Conservation (phyloP, 1,140 invertebrate genomes). For the Drosophila hydei region DNA sequence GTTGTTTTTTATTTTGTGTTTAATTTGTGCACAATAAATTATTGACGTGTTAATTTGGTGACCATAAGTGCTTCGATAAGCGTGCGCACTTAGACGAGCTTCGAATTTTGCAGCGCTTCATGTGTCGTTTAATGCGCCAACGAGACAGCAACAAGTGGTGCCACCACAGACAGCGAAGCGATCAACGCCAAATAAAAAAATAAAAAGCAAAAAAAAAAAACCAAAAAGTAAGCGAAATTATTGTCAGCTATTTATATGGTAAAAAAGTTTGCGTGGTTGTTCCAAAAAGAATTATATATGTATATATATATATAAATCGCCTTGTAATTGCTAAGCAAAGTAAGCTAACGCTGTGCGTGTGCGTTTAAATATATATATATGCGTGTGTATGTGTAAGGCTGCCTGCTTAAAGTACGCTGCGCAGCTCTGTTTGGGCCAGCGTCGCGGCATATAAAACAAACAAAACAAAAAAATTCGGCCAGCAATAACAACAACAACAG, state of each 20-base stretch:
- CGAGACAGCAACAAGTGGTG: constrained; percentile 51
- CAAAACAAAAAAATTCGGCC: constrained; percentile 37
- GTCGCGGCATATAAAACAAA: constrained; percentile 52
- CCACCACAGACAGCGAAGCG: constrained; percentile 36
- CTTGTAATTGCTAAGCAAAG: constrained; percentile 36
- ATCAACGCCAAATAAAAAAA: constrained; percentile 31
- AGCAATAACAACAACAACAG: constrained; percentile 28
- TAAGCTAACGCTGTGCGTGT: constrained; percentile 18
- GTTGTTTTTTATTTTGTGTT: constrained; percentile 24
- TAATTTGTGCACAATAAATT: constrained; percentile 26
- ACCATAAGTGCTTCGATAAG: constrained; percentile 23
- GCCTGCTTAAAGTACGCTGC: constrained; percentile 42
- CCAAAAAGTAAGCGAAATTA: constrained; percentile 38
- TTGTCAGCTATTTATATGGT: constrained; percentile 6
- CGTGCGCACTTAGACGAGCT: constrained; percentile 10
- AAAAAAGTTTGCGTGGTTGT: constrained; percentile 20
- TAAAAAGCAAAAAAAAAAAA: constrained; percentile 5
- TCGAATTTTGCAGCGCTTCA: constrained; percentile 18
- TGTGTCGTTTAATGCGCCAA: constrained; percentile 46
- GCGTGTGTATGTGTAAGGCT: constrained; percentile 15
- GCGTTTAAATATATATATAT: background rate
- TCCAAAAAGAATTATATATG: too few relatives aligned
- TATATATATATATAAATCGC: constrained; percentile 11
- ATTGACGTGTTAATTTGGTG: constrained; percentile 35
- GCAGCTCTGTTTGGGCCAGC: constrained; percentile 43